Evolutionary conservation across 2,797 vertebrate species (phyloP).

Genomic region (Rhinichthys osculus): DNA sequence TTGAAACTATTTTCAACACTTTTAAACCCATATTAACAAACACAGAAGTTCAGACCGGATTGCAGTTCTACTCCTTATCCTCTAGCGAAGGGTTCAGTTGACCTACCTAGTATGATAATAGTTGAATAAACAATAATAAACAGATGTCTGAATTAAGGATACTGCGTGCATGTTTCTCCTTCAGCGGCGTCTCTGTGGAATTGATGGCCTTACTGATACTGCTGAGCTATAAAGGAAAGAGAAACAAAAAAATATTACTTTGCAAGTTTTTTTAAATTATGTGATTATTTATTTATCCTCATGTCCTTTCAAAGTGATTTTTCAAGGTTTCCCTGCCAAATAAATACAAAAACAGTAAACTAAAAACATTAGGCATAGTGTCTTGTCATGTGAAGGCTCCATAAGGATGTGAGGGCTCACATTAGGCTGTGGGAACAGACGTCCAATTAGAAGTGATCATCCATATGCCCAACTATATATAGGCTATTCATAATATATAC

Average conservation of each 20-base stretch:
- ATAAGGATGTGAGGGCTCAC: too few species aligned
- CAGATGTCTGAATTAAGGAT: conserved; percentile 82
- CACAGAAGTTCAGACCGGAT: neutral
- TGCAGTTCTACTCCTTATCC: neutral
- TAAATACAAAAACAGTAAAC: neutral
- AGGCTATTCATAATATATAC: too few species aligned
- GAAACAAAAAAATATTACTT: neutral
- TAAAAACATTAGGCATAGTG: neutral
- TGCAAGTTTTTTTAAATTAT: neutral
- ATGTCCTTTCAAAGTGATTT: neutral
- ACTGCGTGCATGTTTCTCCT: conserved; percentile 97
- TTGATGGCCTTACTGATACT: conserved; percentile 99
- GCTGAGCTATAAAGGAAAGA: conserved; percentile 79
- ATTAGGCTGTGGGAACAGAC: too few species aligned
- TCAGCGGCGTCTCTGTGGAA: conserved; percentile 89
- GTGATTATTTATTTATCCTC: neutral
- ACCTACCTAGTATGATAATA: neutral
- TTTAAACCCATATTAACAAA: neutral
- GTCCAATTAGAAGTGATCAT: too few species aligned
- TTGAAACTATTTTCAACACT: neutral
- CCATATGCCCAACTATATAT: too few species aligned
- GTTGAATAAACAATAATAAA: neutral
- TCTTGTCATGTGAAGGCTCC: neutral
- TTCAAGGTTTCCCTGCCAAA: neutral
- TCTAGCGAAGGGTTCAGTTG: neutral